Evolutionary conservation across 2,888 invertebrate genomes (phyloP).

Genomic region (Drosophila paramelanica): DNA sequence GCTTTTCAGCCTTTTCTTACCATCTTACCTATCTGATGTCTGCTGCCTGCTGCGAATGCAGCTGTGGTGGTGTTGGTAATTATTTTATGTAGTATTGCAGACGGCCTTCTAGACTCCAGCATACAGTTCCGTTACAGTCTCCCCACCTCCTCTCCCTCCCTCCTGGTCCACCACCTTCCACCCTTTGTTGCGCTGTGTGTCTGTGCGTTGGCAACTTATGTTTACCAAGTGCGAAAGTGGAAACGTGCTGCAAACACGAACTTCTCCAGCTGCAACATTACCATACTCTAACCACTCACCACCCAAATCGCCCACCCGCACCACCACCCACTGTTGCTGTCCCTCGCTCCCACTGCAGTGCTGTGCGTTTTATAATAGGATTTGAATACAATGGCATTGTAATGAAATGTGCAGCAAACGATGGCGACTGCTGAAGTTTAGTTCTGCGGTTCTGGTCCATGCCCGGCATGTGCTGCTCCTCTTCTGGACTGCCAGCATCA

Average conservation of each 20-base stretch:
- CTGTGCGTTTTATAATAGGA: conserved; percentile 76
- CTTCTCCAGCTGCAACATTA: conserved; percentile 54
- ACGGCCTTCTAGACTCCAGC: conserved; percentile 26
- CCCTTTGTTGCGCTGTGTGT: conserved; percentile 17
- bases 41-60: conserved; percentile 13
- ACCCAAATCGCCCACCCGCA: not conserved
- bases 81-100: conserved; percentile 72
- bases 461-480: conserved; percentile 14
- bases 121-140: conserved; percentile 3
- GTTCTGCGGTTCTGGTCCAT: conserved; percentile 66
- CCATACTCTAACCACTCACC: conserved; percentile 12
- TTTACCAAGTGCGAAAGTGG: conserved; percentile 80
- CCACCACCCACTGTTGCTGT: not conserved
- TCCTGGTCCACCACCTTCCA: not conserved
- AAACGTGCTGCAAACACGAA: conserved; percentile 79
- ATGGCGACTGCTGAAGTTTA: conserved; percentile 68
- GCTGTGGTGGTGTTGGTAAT: conserved; percentile 69
- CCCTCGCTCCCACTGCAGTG: conserved; percentile 48
- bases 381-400: conserved; percentile 79
- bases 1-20: conserved; percentile 20
- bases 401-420: conserved; percentile 80
- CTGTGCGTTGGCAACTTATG: conserved; percentile 75
- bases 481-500: not conserved
- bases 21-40: conserved; percentile 8
- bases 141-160: not conserved